Conservation (phyloP, 2,113 vertebrate species). For the Pardalotus punctatus region DNA sequence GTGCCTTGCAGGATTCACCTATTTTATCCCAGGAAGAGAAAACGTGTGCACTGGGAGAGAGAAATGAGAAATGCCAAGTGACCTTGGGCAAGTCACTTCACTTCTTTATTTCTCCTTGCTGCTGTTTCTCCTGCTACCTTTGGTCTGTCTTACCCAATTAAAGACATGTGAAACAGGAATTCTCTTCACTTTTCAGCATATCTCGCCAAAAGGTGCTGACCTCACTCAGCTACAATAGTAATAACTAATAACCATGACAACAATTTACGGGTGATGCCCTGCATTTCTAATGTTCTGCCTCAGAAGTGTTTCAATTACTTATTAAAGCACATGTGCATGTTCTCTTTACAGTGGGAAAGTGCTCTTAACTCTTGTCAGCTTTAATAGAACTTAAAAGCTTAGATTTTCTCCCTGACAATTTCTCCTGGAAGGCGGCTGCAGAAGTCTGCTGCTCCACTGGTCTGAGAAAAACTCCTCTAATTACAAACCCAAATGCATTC, state of each 20-base stretch:
- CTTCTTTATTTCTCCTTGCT: background rate
- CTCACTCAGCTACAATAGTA: background rate
- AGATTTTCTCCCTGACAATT: background rate
- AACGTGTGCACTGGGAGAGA: background rate
- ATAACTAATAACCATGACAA: background rate
- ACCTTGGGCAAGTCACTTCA: constrained; percentile 13
- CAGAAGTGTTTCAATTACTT: background rate
- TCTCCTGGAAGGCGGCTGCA: background rate
- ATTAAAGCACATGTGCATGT: background rate
- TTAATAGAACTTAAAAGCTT: background rate
- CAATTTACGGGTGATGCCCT: background rate
- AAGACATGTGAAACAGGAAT: background rate
- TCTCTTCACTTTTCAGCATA: background rate
- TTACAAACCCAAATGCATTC: background rate
- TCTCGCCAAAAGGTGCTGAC: background rate
- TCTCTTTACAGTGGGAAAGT: background rate
- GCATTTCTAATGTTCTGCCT: background rate
- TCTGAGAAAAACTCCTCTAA: background rate
- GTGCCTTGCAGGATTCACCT: background rate
- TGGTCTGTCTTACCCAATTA: background rate
- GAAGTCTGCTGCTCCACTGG: background rate
- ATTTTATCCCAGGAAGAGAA: background rate
- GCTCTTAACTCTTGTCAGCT: background rate
- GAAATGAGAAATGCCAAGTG: background rate
- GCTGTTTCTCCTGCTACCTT: background rate